phyloP scores from a whole-genome alignment of 2,797 vertebrate genomes.

The Ambastaia sidthimunki region DNA sequence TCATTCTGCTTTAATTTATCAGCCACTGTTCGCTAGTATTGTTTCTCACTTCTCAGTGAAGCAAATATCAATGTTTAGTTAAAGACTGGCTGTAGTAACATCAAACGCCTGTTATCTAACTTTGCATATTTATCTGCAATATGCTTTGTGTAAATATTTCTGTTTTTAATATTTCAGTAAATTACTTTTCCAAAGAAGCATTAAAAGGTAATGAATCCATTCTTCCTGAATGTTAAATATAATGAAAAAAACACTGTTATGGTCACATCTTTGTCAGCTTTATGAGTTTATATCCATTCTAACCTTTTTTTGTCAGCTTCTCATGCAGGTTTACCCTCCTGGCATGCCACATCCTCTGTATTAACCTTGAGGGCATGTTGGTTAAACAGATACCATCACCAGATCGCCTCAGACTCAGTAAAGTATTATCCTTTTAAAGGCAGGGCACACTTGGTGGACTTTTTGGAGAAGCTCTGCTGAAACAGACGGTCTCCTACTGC shows the following conservation, averaged over 20 bases:
- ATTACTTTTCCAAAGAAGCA: conserved; percentile 32
- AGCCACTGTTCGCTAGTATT: conserved; percentile 44
- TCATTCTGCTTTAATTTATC: conserved; percentile 36
- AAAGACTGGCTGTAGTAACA: conserved; percentile 29
- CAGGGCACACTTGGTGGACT: conserved; percentile 74
- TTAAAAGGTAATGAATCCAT: conserved; percentile 9
- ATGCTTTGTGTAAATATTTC: not conserved
- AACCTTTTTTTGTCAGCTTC: not conserved
- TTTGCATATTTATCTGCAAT: conserved; percentile 1
- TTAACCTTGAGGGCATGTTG: conserved; percentile 47
- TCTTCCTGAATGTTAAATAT: not conserved
- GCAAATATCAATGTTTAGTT: conserved; percentile 36
- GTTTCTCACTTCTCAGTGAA: conserved; percentile 31
- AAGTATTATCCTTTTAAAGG: conserved; percentile 58
- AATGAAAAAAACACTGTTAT: not conserved
- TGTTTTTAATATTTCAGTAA: conserved; percentile 22
- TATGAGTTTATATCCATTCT: not conserved
- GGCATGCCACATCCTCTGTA: conserved; percentile 33
- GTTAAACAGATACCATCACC: conserved; percentile 42
- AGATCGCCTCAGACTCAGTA: conserved; percentile 32
- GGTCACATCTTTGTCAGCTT: not conserved
- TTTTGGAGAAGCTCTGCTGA: conserved; percentile 76
- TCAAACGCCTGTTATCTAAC: conserved; percentile 32
- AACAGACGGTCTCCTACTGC: conserved; percentile 81
- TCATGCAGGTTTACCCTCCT: conserved; percentile 19